phyloP scores from a whole-genome alignment of 2,888 invertebrate species.

The Acholoe squamosa region DNA sequence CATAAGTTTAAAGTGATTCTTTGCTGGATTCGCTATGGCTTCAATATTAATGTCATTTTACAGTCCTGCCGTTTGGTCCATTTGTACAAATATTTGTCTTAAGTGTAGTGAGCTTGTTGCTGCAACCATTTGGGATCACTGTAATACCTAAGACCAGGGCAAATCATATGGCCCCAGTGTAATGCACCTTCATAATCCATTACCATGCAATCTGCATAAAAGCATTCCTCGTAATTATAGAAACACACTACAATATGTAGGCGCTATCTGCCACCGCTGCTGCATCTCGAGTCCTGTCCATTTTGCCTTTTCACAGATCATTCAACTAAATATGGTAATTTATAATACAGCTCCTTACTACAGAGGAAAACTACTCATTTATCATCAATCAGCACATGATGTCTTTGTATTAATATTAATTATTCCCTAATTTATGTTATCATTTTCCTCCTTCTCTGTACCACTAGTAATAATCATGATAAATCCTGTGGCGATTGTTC shows the following conservation, averaged over 20 bases:
- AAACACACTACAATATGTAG: conserved; percentile 40
- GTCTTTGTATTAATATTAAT: not conserved
- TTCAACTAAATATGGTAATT: not conserved
- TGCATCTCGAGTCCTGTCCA: conserved; percentile 8
- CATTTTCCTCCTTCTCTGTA: not conserved
- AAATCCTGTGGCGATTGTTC: conserved; percentile 13
- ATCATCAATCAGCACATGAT: conserved; percentile 32
- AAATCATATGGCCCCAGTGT: not conserved
- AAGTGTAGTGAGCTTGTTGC: conserved; percentile 16
- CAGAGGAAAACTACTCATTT: not conserved
- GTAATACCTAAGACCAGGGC: conserved; percentile 58
- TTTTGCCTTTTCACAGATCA: not conserved
- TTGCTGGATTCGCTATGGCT: not conserved
- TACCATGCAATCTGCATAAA: conserved; percentile 55
- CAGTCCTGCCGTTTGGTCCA: conserved; percentile 56
- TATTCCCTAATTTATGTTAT: not conserved
- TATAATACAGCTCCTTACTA: not conserved
- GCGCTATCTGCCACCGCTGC: not conserved
- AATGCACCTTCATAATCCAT: conserved; percentile 24
- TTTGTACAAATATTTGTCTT: conserved; percentile 28
- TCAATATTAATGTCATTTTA: conserved; percentile 28
- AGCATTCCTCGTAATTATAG: conserved; percentile 44
- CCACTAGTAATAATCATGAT: conserved; percentile 9
- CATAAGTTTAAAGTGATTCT: not conserved
- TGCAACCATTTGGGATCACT: conserved; percentile 56